phyloP scores from a whole-genome alignment of 2,113 vertebrate species.

The Callospermophilus lateralis region DNA sequence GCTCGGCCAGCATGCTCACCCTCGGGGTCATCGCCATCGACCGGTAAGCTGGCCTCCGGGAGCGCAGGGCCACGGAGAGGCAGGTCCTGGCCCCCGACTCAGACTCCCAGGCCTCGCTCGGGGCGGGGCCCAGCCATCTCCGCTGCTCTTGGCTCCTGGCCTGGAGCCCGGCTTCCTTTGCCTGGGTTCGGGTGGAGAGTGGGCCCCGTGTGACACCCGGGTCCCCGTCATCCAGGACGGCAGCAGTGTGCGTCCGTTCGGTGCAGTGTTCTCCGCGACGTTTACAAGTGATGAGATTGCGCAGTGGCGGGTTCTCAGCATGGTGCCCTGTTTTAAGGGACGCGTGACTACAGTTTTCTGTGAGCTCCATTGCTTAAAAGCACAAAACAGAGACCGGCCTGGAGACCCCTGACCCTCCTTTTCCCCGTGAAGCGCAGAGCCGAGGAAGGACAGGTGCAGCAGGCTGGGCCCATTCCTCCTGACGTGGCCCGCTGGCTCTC shows the following conservation, averaged over 20 bases:
- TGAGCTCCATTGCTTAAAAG: background rate
- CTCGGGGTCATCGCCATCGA: slow-evolving; percentile 97
- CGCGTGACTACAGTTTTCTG: background rate
- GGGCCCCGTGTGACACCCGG: background rate
- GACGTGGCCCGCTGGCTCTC: rapidly evolving
- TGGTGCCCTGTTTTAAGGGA: background rate
- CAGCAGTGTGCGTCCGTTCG: background rate
- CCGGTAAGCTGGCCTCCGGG: slow-evolving; percentile 88
- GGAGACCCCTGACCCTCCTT: background rate
- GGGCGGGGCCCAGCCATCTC: too few species aligned
- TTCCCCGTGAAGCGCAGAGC: background rate
- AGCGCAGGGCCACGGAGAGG: too few species aligned
- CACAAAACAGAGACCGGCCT: background rate
- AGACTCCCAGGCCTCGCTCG: too few species aligned
- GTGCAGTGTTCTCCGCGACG: too few species aligned
- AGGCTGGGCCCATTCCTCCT: too few species aligned
- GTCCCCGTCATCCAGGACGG: too few species aligned
- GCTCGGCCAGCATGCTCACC: slow-evolving; percentile 99
- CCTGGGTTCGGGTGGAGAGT: too few species aligned
- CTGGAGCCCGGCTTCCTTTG: too few species aligned
- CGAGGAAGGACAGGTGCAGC: too few species aligned
- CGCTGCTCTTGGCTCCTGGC: too few species aligned
- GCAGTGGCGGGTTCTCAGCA: background rate
- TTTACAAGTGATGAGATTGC: background rate
- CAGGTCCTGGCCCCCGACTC: too few species aligned